phyloP scores from a whole-genome alignment of 2,797 vertebrate genomes.

The Chromobotia macracanthus region DNA sequence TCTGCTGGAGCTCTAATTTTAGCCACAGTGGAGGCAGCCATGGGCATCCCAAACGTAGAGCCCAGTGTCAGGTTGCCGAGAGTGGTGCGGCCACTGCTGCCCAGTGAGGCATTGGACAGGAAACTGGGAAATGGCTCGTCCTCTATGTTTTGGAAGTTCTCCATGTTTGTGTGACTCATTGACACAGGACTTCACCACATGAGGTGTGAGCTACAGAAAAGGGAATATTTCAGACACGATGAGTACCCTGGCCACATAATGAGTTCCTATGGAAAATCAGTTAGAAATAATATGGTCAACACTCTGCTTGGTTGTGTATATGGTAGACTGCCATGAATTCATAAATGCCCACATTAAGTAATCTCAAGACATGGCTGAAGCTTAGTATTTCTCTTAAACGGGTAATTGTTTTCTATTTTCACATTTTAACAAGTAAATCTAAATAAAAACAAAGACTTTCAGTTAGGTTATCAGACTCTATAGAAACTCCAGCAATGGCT shows the following conservation, averaged over 20 bases:
- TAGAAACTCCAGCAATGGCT: background rate
- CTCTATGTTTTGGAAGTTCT: constrained; percentile 83
- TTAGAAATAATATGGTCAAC: background rate
- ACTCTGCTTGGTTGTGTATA: background rate
- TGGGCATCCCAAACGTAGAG: constrained; percentile 88
- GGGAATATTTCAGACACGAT: background rate
- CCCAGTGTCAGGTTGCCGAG: constrained; percentile 86
- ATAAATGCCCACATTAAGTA: background rate
- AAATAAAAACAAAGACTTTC: too few relatives aligned
- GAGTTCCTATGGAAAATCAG: background rate
- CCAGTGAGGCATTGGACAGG: constrained; percentile 78
- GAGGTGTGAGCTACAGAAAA: constrained; percentile 25
- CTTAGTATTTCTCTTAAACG: background rate
- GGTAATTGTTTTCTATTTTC: too few relatives aligned
- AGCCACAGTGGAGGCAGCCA: constrained; percentile 94
- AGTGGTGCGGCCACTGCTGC: constrained; percentile 72
- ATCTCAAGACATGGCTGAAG: background rate
- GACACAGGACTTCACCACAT: constrained; percentile 59
- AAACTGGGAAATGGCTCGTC: constrained; percentile 92
- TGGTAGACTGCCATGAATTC: background rate
- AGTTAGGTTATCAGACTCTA: background rate
- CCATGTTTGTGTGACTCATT: constrained; percentile 66
- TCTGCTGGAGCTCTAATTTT: constrained; percentile 77
- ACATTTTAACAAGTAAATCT: too few relatives aligned
- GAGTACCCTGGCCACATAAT: background rate